Evolutionary conservation across 2,888 invertebrate genomes (phyloP), one percentile per base, ranked within the genome.

Genomic region (Cheilosia impressa): DNA sequence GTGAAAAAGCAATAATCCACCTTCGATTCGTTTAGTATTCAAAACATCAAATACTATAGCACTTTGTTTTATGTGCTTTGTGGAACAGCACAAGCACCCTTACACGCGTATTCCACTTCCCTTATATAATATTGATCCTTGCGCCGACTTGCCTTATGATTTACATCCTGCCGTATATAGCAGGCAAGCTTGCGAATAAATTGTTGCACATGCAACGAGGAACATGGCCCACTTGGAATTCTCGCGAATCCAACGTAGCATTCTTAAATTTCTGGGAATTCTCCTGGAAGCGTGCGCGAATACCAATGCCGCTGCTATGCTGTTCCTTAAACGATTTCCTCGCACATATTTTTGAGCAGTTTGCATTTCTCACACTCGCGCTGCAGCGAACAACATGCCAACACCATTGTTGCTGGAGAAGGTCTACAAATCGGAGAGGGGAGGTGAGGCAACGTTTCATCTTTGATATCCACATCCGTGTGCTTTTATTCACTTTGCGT

Each of bases 151-250:
- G 24, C 52, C 27, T 52, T 52, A 27, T 22, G 52, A 52, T 52
- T 52, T 52, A 52, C 24, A 52, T 52, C 52, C 52, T 52, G 52
- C 13, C 22, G n/a, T n/a, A 13, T 52, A 6, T 1, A 24, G 24
- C 24, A 24, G 15, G 10, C 22, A 52, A 52, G 22, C 52, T 52
- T 52, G 24, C n/a, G n/a, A 34, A 60, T 43, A 24, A 62, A 62
- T 62, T 62, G 62, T 62, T 62, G 45, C 47, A 62, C 22, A 60
- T 47, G 22, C 22, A 15, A 24, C 22, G 52, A 41, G 22, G 0
- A 24, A 15, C n/a, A 43, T 58, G 41, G 38, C 15, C 22, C 47
- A 6, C 38, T 38, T 47, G 34, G 22, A 22, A 15, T 22, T 50
- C 47, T 19, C 19, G 9, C 45, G 27, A 27, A 45, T 47, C 45